These are phyloP conservation scores for Tricholauxania praeusta DNA, from an alignment of 2,888 invertebrate genomes.

Conservation along the genomic window DNA sequence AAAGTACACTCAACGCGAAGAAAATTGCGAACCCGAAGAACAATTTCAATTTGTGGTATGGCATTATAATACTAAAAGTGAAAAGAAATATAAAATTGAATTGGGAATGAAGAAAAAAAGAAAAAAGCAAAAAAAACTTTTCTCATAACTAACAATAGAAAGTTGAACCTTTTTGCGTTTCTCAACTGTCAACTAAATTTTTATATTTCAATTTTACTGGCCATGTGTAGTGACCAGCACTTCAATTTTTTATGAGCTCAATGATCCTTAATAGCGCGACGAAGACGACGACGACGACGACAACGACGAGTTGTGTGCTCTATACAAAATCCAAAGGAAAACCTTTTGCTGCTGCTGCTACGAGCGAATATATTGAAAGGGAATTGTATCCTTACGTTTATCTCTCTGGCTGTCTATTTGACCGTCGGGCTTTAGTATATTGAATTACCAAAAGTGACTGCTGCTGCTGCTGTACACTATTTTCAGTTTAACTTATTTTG, in stretches of 20 bases:
- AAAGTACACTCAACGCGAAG: background rate
- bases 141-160: background rate
- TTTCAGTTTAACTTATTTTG: conserved; percentile 3
- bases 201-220: conserved; percentile 21
- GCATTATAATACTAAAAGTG: no score
- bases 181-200: background rate
- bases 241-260: background rate
- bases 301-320: no score
- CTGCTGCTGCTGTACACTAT: background rate
- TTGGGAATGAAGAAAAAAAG: no score
- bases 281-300: no score
- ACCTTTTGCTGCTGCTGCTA: no score
- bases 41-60: conserved; percentile 8
- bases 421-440: conserved; percentile 4
- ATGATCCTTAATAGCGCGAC: background rate
- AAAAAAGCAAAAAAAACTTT: no score
- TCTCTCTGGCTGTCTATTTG: conserved; percentile 8
- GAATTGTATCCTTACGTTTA: background rate
- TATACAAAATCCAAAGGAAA: no score
- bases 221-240: conserved; percentile 1
- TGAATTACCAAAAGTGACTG: conserved; percentile 22
- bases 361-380: no score
- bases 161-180: background rate
- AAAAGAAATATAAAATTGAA: no score
- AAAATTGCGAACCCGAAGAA: background rate